phyloP scores from a whole-genome alignment of 2,113 vertebrate species.

The Procapra przewalskii region DNA sequence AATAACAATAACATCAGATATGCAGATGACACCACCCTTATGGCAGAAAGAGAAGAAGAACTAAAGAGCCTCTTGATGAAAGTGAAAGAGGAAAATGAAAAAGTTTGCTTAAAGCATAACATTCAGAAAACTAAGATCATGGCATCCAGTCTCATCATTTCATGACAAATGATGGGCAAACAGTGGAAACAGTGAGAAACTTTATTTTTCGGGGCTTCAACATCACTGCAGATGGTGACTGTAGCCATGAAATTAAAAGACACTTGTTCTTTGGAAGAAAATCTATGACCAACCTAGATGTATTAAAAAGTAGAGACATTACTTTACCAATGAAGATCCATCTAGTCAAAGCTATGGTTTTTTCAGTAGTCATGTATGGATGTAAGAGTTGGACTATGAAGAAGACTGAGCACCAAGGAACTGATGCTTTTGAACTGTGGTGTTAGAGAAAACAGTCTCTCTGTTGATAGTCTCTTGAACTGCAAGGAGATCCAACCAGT shows the following conservation, averaged over 20 bases:
- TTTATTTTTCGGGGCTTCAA: accelerated
- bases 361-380: background rate
- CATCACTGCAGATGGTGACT: background rate
- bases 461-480: background rate
- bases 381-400: background rate
- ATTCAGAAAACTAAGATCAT: background rate
- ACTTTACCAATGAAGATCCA: background rate
- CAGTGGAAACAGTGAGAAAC: background rate
- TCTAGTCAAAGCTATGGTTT: background rate
- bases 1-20: background rate
- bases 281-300: background rate
- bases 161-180: background rate
- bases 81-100: background rate
- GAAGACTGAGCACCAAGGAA: background rate
- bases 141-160: background rate
- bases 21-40: background rate
- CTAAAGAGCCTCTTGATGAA: background rate
- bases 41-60: background rate
- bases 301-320: background rate
- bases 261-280: background rate
- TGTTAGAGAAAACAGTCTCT: background rate
- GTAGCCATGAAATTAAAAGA: background rate
- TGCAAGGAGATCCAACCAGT: background rate
- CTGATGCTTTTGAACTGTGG: background rate
- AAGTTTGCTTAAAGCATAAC: background rate